A percentile compares a stretch with the other conserved stretches of the same genome.
These are phyloP conservation scores for Drosophila maculinotata DNA, from an alignment of 2,888 invertebrate species.

Conservation along the genomic window DNA sequence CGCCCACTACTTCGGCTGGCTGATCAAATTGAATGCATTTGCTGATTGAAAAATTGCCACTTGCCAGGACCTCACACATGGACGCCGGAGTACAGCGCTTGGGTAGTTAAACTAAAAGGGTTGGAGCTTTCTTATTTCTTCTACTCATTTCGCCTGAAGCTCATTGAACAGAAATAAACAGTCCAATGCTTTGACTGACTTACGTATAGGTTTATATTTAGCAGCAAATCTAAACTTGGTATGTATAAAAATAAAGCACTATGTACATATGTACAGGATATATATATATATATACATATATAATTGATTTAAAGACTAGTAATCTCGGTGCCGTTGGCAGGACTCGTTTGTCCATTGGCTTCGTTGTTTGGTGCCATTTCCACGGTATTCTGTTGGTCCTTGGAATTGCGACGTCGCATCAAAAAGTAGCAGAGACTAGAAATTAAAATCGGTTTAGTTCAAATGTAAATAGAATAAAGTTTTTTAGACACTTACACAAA, in stretches of 20 bases:
- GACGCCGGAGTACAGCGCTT: background rate
- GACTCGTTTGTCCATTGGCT: constrained; percentile 38
- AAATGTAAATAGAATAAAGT: background rate
- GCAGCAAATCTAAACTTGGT: constrained; percentile 22
- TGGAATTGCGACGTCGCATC: constrained; percentile 65
- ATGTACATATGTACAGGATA: constrained; percentile 11
- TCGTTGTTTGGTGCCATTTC: constrained; percentile 58
- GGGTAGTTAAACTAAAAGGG: constrained; percentile 29
- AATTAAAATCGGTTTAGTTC: background rate
- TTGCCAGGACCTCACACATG: constrained; percentile 35
- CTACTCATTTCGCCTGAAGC: constrained; percentile 2
- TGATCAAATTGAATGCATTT: constrained; percentile 84
- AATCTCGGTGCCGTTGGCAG: constrained; percentile 65
- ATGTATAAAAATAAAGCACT: constrained; percentile 3
- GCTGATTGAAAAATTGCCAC: constrained; percentile 84
- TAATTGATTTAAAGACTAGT: constrained; percentile 69
- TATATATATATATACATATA: constrained; percentile 8
- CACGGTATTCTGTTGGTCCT: constrained; percentile 46
- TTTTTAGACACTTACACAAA: constrained; percentile 79
- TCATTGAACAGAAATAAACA: constrained; percentile 16
- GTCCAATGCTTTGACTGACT: constrained; percentile 13
- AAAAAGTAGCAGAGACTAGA: constrained; percentile 71
- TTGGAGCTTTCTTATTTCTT: background rate
- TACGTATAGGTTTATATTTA: constrained; percentile 35
- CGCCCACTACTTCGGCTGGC: constrained; percentile 55